Evolutionary conservation across 2,113 vertebrate genomes (phyloP).

Genomic region (Caranx melampygus): DNA sequence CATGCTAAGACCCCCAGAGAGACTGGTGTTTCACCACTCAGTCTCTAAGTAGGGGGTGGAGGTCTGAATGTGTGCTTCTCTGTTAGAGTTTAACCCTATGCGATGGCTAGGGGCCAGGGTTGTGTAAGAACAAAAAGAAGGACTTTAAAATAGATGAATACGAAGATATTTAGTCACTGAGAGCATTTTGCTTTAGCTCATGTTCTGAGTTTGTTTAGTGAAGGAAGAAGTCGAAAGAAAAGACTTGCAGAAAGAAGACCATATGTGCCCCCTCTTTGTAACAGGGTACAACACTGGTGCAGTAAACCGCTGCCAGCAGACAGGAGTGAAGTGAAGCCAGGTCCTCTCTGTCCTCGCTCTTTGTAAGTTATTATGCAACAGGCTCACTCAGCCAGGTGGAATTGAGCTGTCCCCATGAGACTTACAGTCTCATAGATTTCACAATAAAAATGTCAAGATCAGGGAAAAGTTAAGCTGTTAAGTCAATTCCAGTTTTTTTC

Average conservation of each 20-base stretch:
- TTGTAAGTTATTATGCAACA: slow-evolving; percentile 54
- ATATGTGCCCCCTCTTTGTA: background rate
- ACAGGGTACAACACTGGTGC: background rate
- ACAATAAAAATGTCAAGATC: slow-evolving; percentile 30
- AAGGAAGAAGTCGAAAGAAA: background rate
- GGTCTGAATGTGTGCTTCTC: background rate
- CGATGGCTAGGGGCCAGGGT: too few relatives aligned
- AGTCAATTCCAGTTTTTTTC: slow-evolving; percentile 16
- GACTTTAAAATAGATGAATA: background rate
- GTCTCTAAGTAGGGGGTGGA: slow-evolving; percentile 6
- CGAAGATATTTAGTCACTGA: background rate
- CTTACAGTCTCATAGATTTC: slow-evolving; percentile 33
- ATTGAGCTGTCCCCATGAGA: slow-evolving; percentile 27
- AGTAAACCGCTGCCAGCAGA: slow-evolving; percentile 2
- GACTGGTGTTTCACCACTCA: slow-evolving; percentile 26
- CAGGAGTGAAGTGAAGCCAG: background rate
- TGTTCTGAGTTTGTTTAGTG: background rate
- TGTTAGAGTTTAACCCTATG: slow-evolving; percentile 4
- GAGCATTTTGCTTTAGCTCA: background rate
- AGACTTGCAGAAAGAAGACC: slow-evolving; percentile 7
- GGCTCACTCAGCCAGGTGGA: slow-evolving; percentile 48
- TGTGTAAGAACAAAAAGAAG: background rate
- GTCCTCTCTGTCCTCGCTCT: slow-evolving; percentile 10
- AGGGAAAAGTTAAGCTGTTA: background rate
- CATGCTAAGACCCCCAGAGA: slow-evolving; percentile 60